phyloP scores from a whole-genome alignment of 2,113 vertebrate species.

The Muscicapa adusta region DNA sequence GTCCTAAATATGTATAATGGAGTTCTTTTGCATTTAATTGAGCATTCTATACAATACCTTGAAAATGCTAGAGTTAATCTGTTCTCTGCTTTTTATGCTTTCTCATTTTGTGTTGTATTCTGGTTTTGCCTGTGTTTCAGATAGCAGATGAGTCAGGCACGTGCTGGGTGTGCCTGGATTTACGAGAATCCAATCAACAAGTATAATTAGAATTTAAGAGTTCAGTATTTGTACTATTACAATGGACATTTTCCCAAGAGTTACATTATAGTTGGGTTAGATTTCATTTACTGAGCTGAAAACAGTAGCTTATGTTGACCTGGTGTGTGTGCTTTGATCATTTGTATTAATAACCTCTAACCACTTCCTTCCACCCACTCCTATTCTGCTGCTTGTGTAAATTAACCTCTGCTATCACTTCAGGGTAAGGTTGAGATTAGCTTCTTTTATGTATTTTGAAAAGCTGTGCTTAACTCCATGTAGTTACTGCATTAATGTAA shows the following conservation, averaged over 20 bases:
- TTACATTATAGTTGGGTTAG: background rate
- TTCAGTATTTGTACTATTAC: background rate
- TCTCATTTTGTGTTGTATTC: background rate
- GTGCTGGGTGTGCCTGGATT: background rate
- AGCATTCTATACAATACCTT: background rate
- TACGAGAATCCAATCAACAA: background rate
- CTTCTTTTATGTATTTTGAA: conserved; percentile 11
- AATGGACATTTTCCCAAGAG: background rate
- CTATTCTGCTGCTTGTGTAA: conserved; percentile 22
- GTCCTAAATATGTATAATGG: background rate
- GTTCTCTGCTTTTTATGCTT: background rate
- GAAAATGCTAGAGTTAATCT: background rate
- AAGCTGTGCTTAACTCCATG: background rate
- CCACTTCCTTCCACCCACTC: conserved; percentile 19
- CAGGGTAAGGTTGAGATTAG: conserved; percentile 2
- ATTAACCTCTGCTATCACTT: conserved; percentile 52
- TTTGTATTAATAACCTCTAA: conserved; percentile 52
- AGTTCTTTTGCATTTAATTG: background rate
- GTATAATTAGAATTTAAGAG: background rate
- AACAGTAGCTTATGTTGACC: conserved; percentile 28
- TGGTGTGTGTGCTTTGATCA: conserved; percentile 26
- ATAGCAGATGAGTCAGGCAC: background rate
- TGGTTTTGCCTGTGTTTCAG: background rate
- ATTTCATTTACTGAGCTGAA: conserved; percentile 21
- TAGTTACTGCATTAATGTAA: background rate